Percentiles rank a stretch among this genome's conserved stretches.
Evolutionary conservation across 2,113 vertebrate genomes (phyloP).

Genomic region (Lagopus leucura): DNA sequence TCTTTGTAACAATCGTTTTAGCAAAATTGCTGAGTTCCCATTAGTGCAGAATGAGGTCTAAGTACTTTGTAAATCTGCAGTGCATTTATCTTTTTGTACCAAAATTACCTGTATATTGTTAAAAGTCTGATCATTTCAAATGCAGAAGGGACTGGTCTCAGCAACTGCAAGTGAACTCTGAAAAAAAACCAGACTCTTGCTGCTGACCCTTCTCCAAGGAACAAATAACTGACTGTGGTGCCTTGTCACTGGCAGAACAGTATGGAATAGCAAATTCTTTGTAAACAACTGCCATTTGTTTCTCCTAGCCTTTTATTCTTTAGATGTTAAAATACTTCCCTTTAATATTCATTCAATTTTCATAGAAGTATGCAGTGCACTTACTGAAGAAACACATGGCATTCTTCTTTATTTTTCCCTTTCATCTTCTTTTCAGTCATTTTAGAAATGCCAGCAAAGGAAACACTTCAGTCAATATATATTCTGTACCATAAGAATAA

Average conservation of each 20-base stretch:
- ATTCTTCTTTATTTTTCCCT: background rate
- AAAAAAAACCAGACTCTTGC: background rate
- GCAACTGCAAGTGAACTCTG: background rate
- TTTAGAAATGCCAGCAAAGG: background rate
- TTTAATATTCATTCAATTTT: background rate
- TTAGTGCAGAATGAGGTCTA: background rate
- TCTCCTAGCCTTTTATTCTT: background rate
- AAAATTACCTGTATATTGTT: background rate
- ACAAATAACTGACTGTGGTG: background rate
- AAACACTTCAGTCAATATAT: background rate
- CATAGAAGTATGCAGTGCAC: background rate
- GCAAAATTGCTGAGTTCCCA: background rate
- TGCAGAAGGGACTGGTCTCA: background rate
- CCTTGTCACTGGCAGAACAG: background rate
- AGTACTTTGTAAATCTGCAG: background rate
- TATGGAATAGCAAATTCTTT: background rate
- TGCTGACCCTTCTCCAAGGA: background rate
- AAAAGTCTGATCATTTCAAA: background rate
- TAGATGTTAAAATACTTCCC: background rate
- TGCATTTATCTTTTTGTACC: background rate
- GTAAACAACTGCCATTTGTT: background rate
- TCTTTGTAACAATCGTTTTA: background rate
- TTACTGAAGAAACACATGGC: background rate
- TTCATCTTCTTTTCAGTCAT: background rate
- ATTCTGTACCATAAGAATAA: background rate